Percentiles rank a stretch among this genome's conserved stretches.
Conservation (phyloP, 1,140 invertebrate genomes). For the Temnothorax curvispinosus region DNA sequence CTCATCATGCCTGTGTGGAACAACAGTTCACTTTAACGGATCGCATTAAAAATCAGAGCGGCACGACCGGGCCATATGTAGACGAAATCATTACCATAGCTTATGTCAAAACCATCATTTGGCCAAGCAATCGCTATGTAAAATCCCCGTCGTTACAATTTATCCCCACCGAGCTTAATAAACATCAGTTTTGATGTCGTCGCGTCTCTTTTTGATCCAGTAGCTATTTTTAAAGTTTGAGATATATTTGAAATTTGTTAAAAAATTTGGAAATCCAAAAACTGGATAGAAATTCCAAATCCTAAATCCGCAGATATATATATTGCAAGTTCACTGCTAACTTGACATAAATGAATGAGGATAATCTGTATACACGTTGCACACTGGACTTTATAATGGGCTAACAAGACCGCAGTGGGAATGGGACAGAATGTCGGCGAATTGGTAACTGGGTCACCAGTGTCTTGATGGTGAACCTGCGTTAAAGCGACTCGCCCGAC, state of each 20-base stretch:
- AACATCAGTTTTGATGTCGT: not conserved
- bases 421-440: constrained; percentile 52
- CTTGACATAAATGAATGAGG: not conserved
- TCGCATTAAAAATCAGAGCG: constrained; percentile 60
- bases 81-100: constrained; percentile 3
- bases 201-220: not conserved
- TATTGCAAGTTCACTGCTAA: not conserved
- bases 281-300: too few relatives aligned
- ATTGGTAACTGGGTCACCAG: constrained; percentile 78
- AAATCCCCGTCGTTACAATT: not conserved
- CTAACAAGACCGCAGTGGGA: constrained; percentile 49
- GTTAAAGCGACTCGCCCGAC: constrained; percentile 39
- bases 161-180: not conserved
- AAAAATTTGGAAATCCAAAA: not conserved
- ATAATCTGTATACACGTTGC: not conserved
- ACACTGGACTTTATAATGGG: constrained; percentile 9
- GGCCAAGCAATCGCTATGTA: not conserved
- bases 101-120: constrained; percentile 9
- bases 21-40: constrained; percentile 48
- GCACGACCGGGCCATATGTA: constrained; percentile 27
- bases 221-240: not conserved
- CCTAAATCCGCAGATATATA: not conserved
- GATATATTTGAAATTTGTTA: not conserved
- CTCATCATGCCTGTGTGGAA: not conserved
- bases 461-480: constrained; percentile 65